These are phyloP conservation scores for Micropoecilia bifurca DNA, from an alignment of 2,797 vertebrate species.

Conservation along the genomic window DNA sequence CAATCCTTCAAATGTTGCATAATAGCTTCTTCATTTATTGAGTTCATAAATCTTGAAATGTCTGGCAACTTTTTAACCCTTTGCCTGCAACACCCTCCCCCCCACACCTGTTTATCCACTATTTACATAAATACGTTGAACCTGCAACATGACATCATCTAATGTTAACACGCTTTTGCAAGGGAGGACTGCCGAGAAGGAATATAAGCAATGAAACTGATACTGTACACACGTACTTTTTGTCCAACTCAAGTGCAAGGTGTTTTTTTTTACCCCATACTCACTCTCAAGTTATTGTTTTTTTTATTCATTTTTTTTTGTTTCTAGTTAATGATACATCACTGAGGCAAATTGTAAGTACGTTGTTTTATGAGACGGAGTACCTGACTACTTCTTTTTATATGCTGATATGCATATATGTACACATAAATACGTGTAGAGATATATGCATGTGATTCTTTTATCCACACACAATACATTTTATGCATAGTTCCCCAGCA, in stretches of 20 bases:
- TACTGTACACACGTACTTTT: slow-evolving; percentile 95
- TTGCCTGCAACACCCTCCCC: slow-evolving; percentile 36
- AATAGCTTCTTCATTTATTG: slow-evolving; percentile 93
- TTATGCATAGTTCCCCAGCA: slow-evolving; percentile 94
- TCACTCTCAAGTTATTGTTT: slow-evolving; percentile 76
- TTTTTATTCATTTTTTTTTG: slow-evolving; percentile 42
- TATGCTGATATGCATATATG: slow-evolving; percentile 83
- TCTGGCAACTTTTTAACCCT: slow-evolving; percentile 86
- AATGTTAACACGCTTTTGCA: slow-evolving; percentile 98
- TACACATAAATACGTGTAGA: slow-evolving; percentile 78
- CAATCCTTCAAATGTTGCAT: slow-evolving; percentile 98
- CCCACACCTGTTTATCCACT: slow-evolving; percentile 83
- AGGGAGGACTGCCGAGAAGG: slow-evolving; percentile 98
- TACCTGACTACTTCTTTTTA: slow-evolving; percentile 85
- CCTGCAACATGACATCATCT: slow-evolving; percentile 99
- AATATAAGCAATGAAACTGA: slow-evolving; percentile 94
- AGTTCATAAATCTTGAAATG: slow-evolving; percentile 91
- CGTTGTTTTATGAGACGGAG: slow-evolving; percentile 83
- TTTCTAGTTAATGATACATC: slow-evolving; percentile 83
- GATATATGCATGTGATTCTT: slow-evolving; percentile 82
- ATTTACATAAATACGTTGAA: slow-evolving; percentile 99
- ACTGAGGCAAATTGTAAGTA: slow-evolving; percentile 98
- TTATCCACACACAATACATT: slow-evolving; percentile 92
- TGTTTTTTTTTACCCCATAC: slow-evolving; percentile 69
- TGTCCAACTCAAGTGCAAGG: slow-evolving; percentile 95